Evolutionary conservation across 2,797 vertebrate genomes (phyloP).

Genomic region (Cichlasoma orientale): DNA sequence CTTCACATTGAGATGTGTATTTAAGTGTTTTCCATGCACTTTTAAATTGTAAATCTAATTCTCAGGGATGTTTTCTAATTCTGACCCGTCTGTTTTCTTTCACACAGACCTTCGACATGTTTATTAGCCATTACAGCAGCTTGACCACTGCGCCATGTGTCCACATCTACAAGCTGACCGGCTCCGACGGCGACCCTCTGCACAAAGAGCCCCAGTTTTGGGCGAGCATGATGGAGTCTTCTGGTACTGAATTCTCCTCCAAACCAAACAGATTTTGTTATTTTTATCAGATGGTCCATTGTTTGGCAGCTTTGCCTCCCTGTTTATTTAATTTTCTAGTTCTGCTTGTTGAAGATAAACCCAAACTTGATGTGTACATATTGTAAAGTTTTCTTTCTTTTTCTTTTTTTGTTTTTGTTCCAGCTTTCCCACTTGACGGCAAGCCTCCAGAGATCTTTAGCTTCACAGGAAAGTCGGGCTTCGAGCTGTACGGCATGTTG

Average conservation of each 20-base stretch:
- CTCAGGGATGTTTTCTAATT: not conserved
- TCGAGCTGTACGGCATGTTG: constrained; percentile 92
- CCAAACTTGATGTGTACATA: not conserved
- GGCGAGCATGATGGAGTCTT: constrained; percentile 96
- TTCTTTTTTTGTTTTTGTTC: not conserved
- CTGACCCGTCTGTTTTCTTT: not conserved
- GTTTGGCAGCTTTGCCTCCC: not conserved
- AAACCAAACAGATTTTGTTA: not conserved
- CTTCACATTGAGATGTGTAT: not conserved
- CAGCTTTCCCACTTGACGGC: constrained; percentile 87
- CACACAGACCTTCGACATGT: constrained; percentile 93
- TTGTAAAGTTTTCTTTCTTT: not conserved
- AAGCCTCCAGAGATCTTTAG: constrained; percentile 92
- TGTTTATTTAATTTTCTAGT: not conserved
- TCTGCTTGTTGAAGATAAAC: not conserved
- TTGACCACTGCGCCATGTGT: constrained; percentile 89
- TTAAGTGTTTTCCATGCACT: fast-evolving
- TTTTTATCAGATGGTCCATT: not conserved
- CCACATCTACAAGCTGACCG: constrained; percentile 91
- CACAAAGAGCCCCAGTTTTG: constrained; percentile 92
- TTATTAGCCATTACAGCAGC: constrained; percentile 95
- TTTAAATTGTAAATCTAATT: not conserved
- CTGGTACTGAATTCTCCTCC: constrained; percentile 75
- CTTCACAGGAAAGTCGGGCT: constrained; percentile 88
- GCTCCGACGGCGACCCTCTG: constrained; percentile 81